Evolutionary conservation across 2,888 invertebrate genomes (phyloP), one percentile per base, ranked within the genome.

Genomic region (Xanthorhoe spadicearia): DNA sequence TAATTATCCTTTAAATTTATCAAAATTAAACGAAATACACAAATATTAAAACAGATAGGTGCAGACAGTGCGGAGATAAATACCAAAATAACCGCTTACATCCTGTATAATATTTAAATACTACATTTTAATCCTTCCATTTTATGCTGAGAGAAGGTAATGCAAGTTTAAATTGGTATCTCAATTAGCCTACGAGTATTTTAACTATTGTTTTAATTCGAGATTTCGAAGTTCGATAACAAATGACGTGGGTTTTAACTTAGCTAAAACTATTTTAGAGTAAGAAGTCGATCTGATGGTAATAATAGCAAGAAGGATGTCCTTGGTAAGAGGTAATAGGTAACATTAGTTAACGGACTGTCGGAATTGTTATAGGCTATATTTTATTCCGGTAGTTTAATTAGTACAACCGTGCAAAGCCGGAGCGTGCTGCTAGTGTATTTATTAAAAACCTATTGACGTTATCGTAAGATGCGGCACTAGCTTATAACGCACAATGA

Each of bases 231-330:
- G 66, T 66, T 52, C 48, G 49, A 53, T 74, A 72, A 77, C 78
- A 75, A 80, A 78, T 77, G 77, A 70, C 71, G 73, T 63, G 72
- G 64, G 61, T 71, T 75, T 78, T 76, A 77, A 77, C 72, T 74
- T 75, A 70, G 66, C 66, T 65, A 61, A 69, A 72, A 62, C 64
- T 0, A 32, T 32, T 23, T 23, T 4, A 23, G 23, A 23, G 23
- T 23, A 23, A 23, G 23, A 23, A 3, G 23, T 23, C 23, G 1
- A 23, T 23, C 2, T 23, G 23, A 23, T 23, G 1, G 4, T 23
- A 23, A 23, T 23, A 23, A n/a, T n/a, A n/a, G n/a, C n/a, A n/a
- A n/a, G n/a, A n/a, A n/a, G n/a, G n/a, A n/a, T n/a, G n/a, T n/a
- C n/a, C n/a, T n/a, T n/a, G n/a, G n/a, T n/a, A n/a, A n/a, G n/a